Conservation (phyloP, 2,113 vertebrate genomes). For the Xyrauchen texanus region DNA sequence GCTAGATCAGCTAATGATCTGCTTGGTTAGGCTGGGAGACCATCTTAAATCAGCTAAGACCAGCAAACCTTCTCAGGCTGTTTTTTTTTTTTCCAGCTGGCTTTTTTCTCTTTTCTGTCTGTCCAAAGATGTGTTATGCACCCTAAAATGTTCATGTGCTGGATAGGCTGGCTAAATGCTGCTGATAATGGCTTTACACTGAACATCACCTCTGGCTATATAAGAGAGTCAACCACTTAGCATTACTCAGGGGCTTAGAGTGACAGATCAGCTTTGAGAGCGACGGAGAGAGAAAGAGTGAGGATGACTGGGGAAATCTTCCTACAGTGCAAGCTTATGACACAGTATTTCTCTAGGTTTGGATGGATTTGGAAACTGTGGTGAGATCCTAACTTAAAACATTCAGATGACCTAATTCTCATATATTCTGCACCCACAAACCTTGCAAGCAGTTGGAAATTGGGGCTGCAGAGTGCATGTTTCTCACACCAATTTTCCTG, state of each 20-base stretch:
- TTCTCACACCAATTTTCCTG: not conserved
- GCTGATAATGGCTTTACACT: constrained; percentile 30
- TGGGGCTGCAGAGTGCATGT: not conserved
- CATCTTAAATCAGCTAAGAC: too few species aligned
- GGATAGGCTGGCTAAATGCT: constrained; percentile 39
- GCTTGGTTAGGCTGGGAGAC: too few species aligned
- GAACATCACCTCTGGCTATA: constrained; percentile 41
- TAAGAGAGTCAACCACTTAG: constrained; percentile 34
- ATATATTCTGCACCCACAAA: not conserved
- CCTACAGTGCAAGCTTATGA: not conserved
- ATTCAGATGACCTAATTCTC: constrained; percentile 10
- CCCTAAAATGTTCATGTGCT: constrained; percentile 52
- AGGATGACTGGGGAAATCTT: not conserved
- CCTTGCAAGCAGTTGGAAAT: constrained; percentile 4
- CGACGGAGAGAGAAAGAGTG: constrained; percentile 2
- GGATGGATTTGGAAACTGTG: constrained; percentile 22
- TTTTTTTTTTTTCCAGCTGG: not conserved
- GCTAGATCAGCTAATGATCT: too few species aligned
- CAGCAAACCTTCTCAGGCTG: too few species aligned
- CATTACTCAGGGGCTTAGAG: constrained; percentile 35
- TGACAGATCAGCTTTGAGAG: not conserved
- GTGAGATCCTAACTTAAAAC: not conserved
- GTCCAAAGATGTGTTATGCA: constrained; percentile 41
- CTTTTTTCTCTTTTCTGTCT: not conserved
- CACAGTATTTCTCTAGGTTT: constrained; percentile 1